Evolutionary conservation across 2,888 invertebrate genomes (phyloP).

Genomic region (Cheilosia pagana): DNA sequence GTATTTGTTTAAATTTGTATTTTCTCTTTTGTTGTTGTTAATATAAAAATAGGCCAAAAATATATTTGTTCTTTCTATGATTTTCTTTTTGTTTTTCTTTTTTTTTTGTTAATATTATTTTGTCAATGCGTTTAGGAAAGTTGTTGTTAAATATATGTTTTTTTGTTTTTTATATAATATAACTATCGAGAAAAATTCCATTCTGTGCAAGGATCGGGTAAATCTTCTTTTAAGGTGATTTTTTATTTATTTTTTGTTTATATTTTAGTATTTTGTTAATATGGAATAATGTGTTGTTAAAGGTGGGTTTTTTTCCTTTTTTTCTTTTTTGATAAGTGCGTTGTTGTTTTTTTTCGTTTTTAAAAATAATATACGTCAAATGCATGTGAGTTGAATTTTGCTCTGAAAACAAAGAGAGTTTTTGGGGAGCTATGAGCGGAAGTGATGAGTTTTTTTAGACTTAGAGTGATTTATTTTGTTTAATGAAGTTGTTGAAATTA

Average conservation of each 20-base stretch:
- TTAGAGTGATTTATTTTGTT: no score
- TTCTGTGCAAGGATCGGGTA: constrained; percentile 69
- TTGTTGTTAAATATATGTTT: constrained; percentile 65
- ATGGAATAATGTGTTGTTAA: constrained; percentile 63
- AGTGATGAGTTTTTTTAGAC: no score
- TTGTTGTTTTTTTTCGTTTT: constrained; percentile 20
- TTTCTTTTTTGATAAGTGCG: constrained; percentile 23
- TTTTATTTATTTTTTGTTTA: constrained; percentile 9
- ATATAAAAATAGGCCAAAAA: constrained; percentile 75
- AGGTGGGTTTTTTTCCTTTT: constrained; percentile 73
- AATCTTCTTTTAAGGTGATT: constrained; percentile 35
- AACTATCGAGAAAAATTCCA: constrained; percentile 73
- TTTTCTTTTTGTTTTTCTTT: constrained; percentile 27
- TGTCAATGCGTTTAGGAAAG: constrained; percentile 65
- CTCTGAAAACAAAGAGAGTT: background rate
- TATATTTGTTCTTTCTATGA: constrained; percentile 73
- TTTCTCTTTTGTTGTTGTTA: constrained; percentile 55
- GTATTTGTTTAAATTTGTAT: constrained; percentile 65
- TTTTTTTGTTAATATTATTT: constrained; percentile 44
- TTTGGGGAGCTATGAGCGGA: background rate
- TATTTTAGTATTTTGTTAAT: constrained; percentile 20
- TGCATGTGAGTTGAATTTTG: constrained; percentile 16
- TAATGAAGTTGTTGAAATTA: no score
- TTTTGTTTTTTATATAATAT: constrained; percentile 33
- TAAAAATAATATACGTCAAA: constrained; percentile 24